Evolutionary conservation across 1,140 invertebrate genomes (phyloP).

Genomic region (Drosophila orosa): DNA sequence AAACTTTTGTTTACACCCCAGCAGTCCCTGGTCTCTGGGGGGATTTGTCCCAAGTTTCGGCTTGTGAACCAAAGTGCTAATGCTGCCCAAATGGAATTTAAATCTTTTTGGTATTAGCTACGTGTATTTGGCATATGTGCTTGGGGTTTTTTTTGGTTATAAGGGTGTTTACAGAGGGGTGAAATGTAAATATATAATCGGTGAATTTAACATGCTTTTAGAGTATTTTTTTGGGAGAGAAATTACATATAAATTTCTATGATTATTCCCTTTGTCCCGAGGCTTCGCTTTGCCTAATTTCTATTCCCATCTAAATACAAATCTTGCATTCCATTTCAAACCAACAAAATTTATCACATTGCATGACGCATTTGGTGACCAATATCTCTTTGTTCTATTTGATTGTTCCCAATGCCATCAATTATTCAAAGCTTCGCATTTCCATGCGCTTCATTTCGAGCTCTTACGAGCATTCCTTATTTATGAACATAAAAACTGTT

Average conservation of each 20-base stretch:
- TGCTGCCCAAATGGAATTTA: conserved; percentile 70
- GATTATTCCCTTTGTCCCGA: background rate
- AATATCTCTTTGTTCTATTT: conserved; percentile 42
- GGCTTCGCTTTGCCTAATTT: background rate
- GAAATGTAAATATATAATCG: conserved; percentile 16
- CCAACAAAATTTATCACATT: conserved; percentile 41
- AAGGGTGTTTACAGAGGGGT: conserved; percentile 13
- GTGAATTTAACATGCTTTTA: conserved; percentile 6
- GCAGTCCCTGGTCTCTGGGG: conserved; percentile 26
- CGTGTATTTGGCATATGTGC: conserved; percentile 58
- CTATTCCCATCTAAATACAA: conserved; percentile 20
- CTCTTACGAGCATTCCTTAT: conserved; percentile 50
- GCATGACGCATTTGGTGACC: conserved; percentile 53
- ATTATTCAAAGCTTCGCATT: conserved; percentile 75
- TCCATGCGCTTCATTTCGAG: conserved; percentile 59
- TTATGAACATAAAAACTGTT: conserved; percentile 67
- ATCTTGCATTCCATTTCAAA: conserved; percentile 29
- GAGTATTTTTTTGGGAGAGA: background rate
- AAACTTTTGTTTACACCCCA: conserved; percentile 57
- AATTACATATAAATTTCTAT: background rate
- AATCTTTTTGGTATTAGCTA: conserved; percentile 70
- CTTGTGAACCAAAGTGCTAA: conserved; percentile 66
- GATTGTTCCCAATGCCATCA: conserved; percentile 48
- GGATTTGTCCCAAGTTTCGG: conserved; percentile 35
- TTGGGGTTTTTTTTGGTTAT: conserved; percentile 14